Evolutionary conservation across 2,113 vertebrate species (phyloP).

Genomic region (Marcusenius ussheri): DNA sequence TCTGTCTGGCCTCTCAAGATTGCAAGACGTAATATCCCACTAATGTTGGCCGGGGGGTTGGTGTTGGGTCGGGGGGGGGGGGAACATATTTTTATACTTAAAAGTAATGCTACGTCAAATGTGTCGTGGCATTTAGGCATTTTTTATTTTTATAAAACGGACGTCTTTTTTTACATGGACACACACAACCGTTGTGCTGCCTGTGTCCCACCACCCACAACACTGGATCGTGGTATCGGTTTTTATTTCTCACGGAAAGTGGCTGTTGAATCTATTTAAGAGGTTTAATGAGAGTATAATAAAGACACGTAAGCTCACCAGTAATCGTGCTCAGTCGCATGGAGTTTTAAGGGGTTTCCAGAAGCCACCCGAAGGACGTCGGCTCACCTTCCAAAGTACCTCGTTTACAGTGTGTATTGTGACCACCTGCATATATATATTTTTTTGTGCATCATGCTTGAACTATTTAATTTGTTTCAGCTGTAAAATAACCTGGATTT

Average conservation of each 20-base stretch:
- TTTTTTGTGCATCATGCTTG: slow-evolving; percentile 73
- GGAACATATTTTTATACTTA: slow-evolving; percentile 96
- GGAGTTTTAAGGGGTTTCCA: slow-evolving; percentile 62
- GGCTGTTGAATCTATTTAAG: slow-evolving; percentile 71
- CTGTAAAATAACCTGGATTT: slow-evolving; percentile 80
- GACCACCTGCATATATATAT: slow-evolving; percentile 63
- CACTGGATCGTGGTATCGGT: slow-evolving; percentile 82
- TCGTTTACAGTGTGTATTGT: slow-evolving; percentile 92
- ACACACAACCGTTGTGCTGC: slow-evolving; percentile 82
- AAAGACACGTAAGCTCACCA: slow-evolving; percentile 46
- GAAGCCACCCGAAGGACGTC: slow-evolving; percentile 74
- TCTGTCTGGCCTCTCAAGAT: slow-evolving; percentile 76
- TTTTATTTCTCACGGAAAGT: slow-evolving; percentile 59
- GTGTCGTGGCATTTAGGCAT: slow-evolving; percentile 58
- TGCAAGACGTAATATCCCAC: slow-evolving; percentile 73
- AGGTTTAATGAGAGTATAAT: slow-evolving; percentile 55
- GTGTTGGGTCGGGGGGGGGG: slow-evolving; percentile 27
- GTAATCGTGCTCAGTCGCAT: slow-evolving; percentile 63
- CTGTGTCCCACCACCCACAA: slow-evolving; percentile 68
- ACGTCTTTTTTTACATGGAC: slow-evolving; percentile 73
- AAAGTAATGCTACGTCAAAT: slow-evolving; percentile 78
- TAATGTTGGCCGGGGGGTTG: slow-evolving; percentile 36
- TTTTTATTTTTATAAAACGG: slow-evolving; percentile 78
- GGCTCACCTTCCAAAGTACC: slow-evolving; percentile 90
- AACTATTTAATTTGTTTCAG: slow-evolving; percentile 96